Base-by-base conservation (phyloP, 2,888 invertebrate species). In the Euphydryas editha region DNA sequence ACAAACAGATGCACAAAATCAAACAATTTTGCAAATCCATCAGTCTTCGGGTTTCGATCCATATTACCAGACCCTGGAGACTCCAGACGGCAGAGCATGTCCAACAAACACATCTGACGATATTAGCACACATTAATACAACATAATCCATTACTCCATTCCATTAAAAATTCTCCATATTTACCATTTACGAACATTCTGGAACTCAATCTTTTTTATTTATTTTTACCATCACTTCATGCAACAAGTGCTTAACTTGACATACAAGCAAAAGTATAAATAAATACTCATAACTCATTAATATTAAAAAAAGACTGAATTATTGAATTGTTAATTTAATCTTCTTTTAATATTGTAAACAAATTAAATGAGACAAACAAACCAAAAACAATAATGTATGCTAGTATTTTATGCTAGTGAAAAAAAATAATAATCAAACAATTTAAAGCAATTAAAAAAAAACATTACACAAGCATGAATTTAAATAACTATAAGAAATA, bases 61-160 rank as follows among this genome's bases (percentile, higher is more conserved):
- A 58, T 58, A 67, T 4, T 51, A 64, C 70, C 70, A 56, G 30
- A 46, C 59, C 66, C 68, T 49, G 59, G 37, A 36, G 49, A 18
- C 65, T 67, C 67, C 70, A 66, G 46, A 21, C 37, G 54, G 69
- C 69, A 54, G 61, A 59, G 68, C 58, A 62, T 49, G 66, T 59
- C 69, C 66, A 59, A 68, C 62, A 65, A 57, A 62, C 47, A 73
- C 67, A 79, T 77, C 79, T 79, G 80, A 76, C 74, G 78, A 80
- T 74, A 71, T 75, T 70, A 77, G 69, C 77, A 78, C 62, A 70
- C 36, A 76, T 74, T 75, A 73, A 67, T 72, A 42, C 18, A 55
- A 46, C 54, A 46, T 18, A 30, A 57, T 39, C 42, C 46, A 46
- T 44, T 24, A 54, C 51, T 62, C 24, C 59, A 49, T 24, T 59